Evolutionary conservation across 2,888 invertebrate genomes (phyloP), one percentile per base, ranked within the genome.

Genomic region (Volucella zonaria): DNA sequence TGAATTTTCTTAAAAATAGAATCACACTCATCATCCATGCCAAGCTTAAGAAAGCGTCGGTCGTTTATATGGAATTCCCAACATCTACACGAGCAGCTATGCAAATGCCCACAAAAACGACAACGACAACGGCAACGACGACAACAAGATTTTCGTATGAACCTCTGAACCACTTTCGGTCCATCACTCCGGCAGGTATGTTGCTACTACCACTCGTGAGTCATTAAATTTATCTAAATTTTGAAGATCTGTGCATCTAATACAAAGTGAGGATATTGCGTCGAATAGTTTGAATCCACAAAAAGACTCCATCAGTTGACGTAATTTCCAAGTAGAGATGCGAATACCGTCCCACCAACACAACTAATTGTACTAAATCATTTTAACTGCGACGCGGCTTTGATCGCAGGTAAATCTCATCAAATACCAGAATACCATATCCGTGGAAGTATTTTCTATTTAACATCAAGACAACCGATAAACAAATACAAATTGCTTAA

Each of bases 251-350:
- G 18, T 74, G 54, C 58, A 49, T 61, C 45, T 49, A 45, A 12
- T 31, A 6, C 31, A 31, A 8, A 51, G 42, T 38, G 18, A 42
- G 6, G 15, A 38, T 15, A 51, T 43, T 49, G 38, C 38, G 59
- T 62, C 47, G 47, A 12, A 80, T 75, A 56, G 51, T 14, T 52
- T 66, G 58, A 61, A 6, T 31, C 31, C 64, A 58, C 59, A 15
- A 12, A 52, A 10, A 49, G 52, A 40, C 18, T 49, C 43, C 54
- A 45, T 6, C 62, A 49, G 54, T 31, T 83, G 70, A 83, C 78
- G 82, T 74, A 78, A 82, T 73, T 14, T 43, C 18, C 18, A 54
- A 56, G 38, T 66, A 71, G 64, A 78, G 51, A 78, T 23, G 8
- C 23, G 3, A 23, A 43, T 51, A 40, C 56, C 12, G 52, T n/a